Conservation (phyloP, 2,888 invertebrate species). For the Torymus texanus region DNA sequence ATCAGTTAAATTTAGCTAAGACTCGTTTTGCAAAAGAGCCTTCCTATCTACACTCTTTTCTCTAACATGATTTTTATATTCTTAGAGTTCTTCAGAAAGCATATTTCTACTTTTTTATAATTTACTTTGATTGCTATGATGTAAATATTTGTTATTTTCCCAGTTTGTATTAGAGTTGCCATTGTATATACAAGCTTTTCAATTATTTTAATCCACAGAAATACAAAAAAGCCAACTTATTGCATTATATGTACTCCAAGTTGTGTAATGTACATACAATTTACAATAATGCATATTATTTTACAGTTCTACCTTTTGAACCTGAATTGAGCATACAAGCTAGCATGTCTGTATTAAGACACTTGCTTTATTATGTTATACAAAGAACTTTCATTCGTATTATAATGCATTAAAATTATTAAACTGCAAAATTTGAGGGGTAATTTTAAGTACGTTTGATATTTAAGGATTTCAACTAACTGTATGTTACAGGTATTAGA, state of each 20-base stretch:
- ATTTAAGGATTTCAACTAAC: slow-evolving; percentile 8
- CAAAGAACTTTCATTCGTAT: background rate
- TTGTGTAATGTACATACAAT: background rate
- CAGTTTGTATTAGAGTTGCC: too few species aligned
- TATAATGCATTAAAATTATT: background rate
- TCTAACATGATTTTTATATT: too few species aligned
- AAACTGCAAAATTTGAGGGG: background rate
- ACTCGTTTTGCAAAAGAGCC: background rate
- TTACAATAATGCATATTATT: background rate
- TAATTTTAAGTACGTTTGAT: background rate
- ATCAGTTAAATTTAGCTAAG: slow-evolving; percentile 36
- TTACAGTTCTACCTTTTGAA: slow-evolving; percentile 4
- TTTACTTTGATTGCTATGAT: too few species aligned
- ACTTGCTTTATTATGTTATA: background rate
- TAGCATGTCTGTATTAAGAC: background rate
- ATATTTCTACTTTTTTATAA: too few species aligned
- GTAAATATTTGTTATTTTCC: too few species aligned
- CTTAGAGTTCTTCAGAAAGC: too few species aligned
- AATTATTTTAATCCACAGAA: background rate
- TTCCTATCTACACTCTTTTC: background rate
- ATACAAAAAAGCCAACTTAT: background rate
- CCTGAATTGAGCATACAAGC: background rate
- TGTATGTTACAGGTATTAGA: background rate
- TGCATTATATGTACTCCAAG: background rate
- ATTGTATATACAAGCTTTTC: too few species aligned